phyloP scores from a whole-genome alignment of 92 coral and sea anemone species.

The Parazoanthus swiftii region DNA sequence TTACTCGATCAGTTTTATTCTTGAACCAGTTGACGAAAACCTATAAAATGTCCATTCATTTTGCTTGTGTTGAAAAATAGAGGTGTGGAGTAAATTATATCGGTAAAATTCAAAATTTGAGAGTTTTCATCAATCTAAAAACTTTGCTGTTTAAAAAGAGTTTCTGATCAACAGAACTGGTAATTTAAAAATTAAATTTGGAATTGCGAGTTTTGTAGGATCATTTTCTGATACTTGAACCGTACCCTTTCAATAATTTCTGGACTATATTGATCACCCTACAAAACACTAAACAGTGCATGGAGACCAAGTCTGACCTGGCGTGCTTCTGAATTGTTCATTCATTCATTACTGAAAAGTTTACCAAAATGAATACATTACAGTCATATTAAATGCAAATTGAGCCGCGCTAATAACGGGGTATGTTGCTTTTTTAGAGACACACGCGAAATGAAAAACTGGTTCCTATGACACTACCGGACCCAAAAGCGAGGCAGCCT shows the following conservation, averaged over 20 bases:
- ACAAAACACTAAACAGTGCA: no score
- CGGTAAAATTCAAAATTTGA: no score
- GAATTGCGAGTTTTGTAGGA: not conserved
- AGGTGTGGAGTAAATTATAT: no score
- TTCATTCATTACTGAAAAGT: not conserved
- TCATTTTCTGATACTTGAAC: no score
- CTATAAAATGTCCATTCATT: no score
- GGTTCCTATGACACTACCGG: constrained; percentile 60
- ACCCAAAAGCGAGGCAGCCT: constrained; percentile 56
- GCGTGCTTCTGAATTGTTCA: not conserved
- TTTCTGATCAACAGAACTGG: no score
- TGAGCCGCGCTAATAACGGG: constrained; percentile 1
- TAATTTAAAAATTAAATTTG: no score
- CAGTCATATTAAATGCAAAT: not conserved
- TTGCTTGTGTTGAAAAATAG: no score
- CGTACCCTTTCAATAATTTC: constrained; percentile 6
- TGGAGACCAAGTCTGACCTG: not conserved
- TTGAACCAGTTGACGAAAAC: not conserved
- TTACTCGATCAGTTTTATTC: not conserved
- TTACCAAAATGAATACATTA: not conserved
- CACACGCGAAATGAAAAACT: constrained; percentile 93
- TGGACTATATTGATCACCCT: not conserved
- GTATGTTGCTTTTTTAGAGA: constrained; percentile 56
- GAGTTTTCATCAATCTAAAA: no score
- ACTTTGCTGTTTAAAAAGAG: no score